Base-by-base conservation (phyloP, 2,888 invertebrate genomes). In the Lepidocyrtinus sp. region DNA sequence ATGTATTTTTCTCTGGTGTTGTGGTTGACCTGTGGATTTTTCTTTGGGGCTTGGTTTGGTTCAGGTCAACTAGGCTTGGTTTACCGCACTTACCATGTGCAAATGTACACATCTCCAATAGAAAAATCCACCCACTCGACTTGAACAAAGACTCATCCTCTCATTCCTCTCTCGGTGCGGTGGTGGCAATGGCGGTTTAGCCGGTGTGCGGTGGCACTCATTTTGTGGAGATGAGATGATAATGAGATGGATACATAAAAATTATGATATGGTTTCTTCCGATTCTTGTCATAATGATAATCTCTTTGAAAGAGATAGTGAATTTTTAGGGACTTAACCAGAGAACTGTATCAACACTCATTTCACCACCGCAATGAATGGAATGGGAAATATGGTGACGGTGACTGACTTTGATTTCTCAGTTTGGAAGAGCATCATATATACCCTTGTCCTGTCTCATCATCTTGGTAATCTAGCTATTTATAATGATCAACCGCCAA, bases 371-470 rank as follows among this genome's bases (percentile, higher is more conserved):
- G 50, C 50, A 79, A 73, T 73, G 74, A 79, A 79, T 71, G 68
- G 64, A 67, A 69, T 79, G 74, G 69, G 69, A 69, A 68, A 79
- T 69, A 79, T 79, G 67, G 69, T 74, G 74, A 78, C 74, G 79
- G 79, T 79, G 79, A 79, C 79, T 79, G 79, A 79, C 74, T 79
- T 79, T 79, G 74, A 79, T 72, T 69, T 62, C 19, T 73, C 46
- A 45, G 36, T 25, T 26, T 24, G 55, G 61, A 55, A 61, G 75
- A 75, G 27, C 67, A 75, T 59, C 59, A n/a, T n/a, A n/a, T n/a
- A n/a, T n/a, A n/a, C n/a, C n/a, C n/a, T n/a, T n/a, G n/a, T n/a
- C n/a, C n/a, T n/a, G n/a, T n/a, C n/a, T n/a, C n/a, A n/a, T n/a
- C n/a, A n/a, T n/a, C n/a, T n/a, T n/a, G n/a, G n/a, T n/a, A n/a